phyloP scores from a whole-genome alignment of 2,797 vertebrate species.

The Halcyon smyrnensis region DNA sequence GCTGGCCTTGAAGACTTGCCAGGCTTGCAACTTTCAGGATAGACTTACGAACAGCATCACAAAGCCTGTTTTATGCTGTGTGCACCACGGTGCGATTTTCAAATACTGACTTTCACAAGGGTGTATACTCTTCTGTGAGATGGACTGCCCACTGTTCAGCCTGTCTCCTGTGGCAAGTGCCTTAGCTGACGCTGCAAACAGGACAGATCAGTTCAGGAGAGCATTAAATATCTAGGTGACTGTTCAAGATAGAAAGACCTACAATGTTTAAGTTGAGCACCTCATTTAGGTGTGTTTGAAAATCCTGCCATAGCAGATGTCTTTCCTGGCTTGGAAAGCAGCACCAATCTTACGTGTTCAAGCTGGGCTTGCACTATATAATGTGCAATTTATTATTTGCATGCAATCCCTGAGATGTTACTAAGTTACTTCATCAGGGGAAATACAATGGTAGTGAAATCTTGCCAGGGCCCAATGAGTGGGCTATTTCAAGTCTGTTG shows the following conservation, averaged over 20 bases:
- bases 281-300: not conserved
- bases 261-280: not conserved
- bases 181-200: not conserved
- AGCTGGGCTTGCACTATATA: not conserved
- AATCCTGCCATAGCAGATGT: not conserved
- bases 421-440: not conserved
- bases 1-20: constrained; percentile 29
- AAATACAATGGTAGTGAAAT: not conserved
- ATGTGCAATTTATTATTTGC: not conserved
- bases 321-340: not conserved
- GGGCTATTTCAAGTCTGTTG: not conserved
- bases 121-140: not conserved
- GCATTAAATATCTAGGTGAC: not conserved
- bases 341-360: not conserved
- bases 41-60: not conserved
- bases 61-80: not conserved
- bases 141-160: not conserved
- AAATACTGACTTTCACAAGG: not conserved
- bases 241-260: not conserved
- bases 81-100: not conserved
- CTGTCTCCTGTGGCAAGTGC: not conserved
- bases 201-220: not conserved
- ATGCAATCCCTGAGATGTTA: not conserved
- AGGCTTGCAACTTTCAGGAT: constrained; percentile 11
- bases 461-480: not conserved